Evolutionary conservation across 2,888 invertebrate genomes (phyloP), one percentile per base, ranked within the genome.

Genomic region (Anoplius nigerrimus): DNA sequence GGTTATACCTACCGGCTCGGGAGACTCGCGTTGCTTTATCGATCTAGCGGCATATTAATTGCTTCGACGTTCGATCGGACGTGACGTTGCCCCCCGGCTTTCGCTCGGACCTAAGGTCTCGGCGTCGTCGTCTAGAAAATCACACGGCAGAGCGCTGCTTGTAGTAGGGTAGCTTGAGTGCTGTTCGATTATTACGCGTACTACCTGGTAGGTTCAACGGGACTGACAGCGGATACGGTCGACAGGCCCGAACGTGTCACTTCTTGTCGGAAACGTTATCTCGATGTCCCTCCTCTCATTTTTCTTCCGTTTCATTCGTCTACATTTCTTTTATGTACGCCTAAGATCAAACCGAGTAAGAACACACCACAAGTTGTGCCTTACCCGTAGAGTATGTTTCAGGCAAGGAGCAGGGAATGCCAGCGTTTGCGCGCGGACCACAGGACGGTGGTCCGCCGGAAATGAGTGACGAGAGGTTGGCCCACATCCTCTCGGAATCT

Each of bases 401-500:
- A 92, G 95, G 95, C 88, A 95, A 95, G 92, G 96, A 97, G 89
- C 94, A 95, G 79, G 93, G 93, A 69, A 92, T 95, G 88, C 93
- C 95, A 62, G 92, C 94, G 34, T 96, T 95, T 87, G 94, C 94
- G 61, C 92, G 95, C 69, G 91, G 94, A 54, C 86, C 88, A 66
- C 87, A 88, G 78, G 88, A 88, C 69, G 84, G 88, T 75, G 94
- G 95, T 61, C 91, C 92, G 61, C 92, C 94, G 87, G 93, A 93
- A 79, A 92, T 94, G 82, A 96, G 96, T 27, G 98, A 98, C 86
- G 98, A 98, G 84, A 92, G 98, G 74, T 94, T 98, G 76, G 95
- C 95, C 57, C 97, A 97, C 89, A 98, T 98, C 86, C 92, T 98
- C 68, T 95, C 92, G 85, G 98, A 98, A 86, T 97, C 98, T 21